Evolutionary conservation across 2,888 invertebrate genomes (phyloP).

Genomic region (Leptopilina myrica): DNA sequence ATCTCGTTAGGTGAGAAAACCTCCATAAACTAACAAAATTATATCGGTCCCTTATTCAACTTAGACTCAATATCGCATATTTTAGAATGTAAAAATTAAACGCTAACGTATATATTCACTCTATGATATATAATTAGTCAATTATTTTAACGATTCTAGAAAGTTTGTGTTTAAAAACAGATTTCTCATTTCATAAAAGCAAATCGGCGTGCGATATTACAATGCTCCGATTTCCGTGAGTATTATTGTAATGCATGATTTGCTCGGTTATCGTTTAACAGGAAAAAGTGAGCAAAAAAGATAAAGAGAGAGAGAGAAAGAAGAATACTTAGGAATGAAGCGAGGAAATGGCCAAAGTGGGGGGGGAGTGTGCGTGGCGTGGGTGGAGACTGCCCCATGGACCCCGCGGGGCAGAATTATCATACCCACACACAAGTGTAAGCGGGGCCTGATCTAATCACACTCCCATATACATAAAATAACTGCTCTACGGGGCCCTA

Average conservation of each 20-base stretch:
- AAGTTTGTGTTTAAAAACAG: background rate
- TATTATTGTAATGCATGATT: conserved; percentile 30
- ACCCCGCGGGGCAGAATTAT: conserved; percentile 75
- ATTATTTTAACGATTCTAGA: too few relatives aligned
- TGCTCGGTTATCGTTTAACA: conserved; percentile 49
- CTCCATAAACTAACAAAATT: too few relatives aligned
- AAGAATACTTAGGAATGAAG: conserved; percentile 50
- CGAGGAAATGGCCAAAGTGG: conserved; percentile 54
- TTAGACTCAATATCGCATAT: too few relatives aligned
- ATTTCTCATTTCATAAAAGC: background rate
- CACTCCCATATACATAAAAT: conserved; percentile 77
- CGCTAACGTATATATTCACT: too few relatives aligned
- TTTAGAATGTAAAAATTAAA: too few relatives aligned
- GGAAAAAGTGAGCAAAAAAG: conserved; percentile 43
- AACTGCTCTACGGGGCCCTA: conserved; percentile 75
- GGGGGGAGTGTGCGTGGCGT: conserved; percentile 70
- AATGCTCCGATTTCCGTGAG: conserved; percentile 54
- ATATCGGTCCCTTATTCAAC: too few relatives aligned
- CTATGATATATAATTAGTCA: too few relatives aligned
- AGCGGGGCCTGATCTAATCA: conserved; percentile 74
- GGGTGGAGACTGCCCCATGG: conserved; percentile 73
- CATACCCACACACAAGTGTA: conserved; percentile 72
- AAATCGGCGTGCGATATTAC: conserved; percentile 44
- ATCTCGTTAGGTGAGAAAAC: too few relatives aligned
- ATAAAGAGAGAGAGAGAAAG: too few relatives aligned